phyloP scores from a whole-genome alignment of 1,140 invertebrate genomes.

The Meloidogyne exigua region DNA sequence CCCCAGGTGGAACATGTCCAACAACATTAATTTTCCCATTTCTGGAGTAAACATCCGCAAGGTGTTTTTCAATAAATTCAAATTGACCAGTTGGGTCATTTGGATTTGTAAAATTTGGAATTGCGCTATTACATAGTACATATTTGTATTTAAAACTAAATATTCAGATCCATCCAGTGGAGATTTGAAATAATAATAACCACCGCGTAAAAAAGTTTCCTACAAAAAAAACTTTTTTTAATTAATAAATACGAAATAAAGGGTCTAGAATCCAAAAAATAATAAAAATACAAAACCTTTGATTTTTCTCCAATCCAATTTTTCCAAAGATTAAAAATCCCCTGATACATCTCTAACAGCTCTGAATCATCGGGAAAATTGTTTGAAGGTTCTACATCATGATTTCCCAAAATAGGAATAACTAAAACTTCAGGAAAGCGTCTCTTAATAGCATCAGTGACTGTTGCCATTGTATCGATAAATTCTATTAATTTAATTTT shows the following conservation, averaged over 20 bases:
- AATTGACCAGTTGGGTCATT: constrained; percentile 57
- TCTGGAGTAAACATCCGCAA: constrained; percentile 36
- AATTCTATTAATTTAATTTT: constrained; percentile 45
- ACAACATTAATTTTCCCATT: constrained; percentile 47
- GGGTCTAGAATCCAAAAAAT: too few species aligned
- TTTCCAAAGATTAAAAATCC: constrained; percentile 51
- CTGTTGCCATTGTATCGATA: constrained; percentile 39
- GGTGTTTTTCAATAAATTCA: constrained; percentile 47
- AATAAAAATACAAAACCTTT: constrained; percentile 36
- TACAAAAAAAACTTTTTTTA: constrained; percentile 29
- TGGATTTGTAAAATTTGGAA: constrained; percentile 41
- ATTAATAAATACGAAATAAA: too few species aligned
- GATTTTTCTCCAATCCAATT: constrained; percentile 43
- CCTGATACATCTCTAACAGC: constrained; percentile 38
- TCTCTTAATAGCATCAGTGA: constrained; percentile 30
- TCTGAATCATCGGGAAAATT: constrained; percentile 44
- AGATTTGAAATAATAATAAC: constrained; percentile 47
- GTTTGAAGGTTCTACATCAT: constrained; percentile 55
- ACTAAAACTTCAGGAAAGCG: constrained; percentile 41
- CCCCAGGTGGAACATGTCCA: constrained; percentile 57
- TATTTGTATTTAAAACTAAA: constrained; percentile 58
- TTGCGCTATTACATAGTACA: constrained; percentile 52
- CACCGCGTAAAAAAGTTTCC: constrained; percentile 55
- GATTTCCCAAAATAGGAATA: constrained; percentile 57
- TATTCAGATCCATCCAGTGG: constrained; percentile 34